A percentile compares a stretch with the other conserved stretches of the same genome.
Conservation (phyloP, 2,797 vertebrate genomes). For the Hippocampus kuda region DNA sequence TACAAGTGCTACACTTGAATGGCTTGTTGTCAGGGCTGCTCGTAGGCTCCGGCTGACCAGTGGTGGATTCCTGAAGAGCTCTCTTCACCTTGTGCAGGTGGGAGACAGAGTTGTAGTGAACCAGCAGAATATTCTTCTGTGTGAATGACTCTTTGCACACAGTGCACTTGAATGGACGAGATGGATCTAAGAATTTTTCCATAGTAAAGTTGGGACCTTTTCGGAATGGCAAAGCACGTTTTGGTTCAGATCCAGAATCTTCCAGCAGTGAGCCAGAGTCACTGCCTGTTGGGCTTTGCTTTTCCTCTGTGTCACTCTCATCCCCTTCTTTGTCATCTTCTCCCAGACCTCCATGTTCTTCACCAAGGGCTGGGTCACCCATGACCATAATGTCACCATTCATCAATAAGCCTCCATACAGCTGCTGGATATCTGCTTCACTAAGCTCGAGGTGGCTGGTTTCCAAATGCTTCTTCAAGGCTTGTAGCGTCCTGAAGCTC, state of each 20-base stretch:
- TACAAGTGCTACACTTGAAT: constrained; percentile 98
- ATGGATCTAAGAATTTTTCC: constrained; percentile 98
- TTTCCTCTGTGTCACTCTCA: constrained; percentile 93
- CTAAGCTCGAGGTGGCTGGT: constrained; percentile 95
- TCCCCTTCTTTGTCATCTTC: constrained; percentile 96
- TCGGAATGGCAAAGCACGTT: constrained; percentile 93
- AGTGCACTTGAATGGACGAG: constrained; percentile 97
- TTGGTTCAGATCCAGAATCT: constrained; percentile 94
- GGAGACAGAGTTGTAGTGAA: constrained; percentile 99
- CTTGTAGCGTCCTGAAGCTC: constrained; percentile 95
- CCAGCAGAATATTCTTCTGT: constrained; percentile 96
- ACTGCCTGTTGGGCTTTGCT: constrained; percentile 94
- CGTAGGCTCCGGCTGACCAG: constrained; percentile 90
- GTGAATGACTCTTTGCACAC: constrained; percentile 99
- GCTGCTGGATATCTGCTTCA: constrained; percentile 95
- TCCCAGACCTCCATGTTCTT: constrained; percentile 85
- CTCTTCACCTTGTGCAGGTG: constrained; percentile 97
- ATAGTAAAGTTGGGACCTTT: constrained; percentile 99
- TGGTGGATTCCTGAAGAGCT: constrained; percentile 93
- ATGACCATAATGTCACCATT: constrained; percentile 91
- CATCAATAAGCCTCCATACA: constrained; percentile 90
- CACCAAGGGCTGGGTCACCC: constrained; percentile 82
- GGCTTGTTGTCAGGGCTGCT: constrained; percentile 98
- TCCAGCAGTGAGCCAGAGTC: constrained; percentile 91
- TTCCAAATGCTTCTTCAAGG: constrained; percentile 96